Evolutionary conservation across 2,113 vertebrate species (phyloP), one percentile per base, ranked within the genome.

Genomic region (Nanorana parkeri): DNA sequence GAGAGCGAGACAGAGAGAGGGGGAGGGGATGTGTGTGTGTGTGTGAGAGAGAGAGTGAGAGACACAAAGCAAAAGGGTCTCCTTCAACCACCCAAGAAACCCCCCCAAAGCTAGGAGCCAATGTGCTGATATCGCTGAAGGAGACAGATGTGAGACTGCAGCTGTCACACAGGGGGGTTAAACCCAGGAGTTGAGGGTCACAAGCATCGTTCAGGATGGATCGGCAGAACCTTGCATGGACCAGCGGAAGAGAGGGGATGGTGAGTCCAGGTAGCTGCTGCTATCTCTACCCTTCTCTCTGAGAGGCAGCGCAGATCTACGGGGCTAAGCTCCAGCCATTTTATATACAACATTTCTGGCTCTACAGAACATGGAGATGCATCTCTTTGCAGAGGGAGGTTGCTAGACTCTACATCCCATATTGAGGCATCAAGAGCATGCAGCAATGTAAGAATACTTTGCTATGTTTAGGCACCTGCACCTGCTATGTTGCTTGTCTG

Each of bases 221-320:
- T 76, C 71, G 64, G 17, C 80, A 83, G 63, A 76, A 68, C 24
- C 28, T 76, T 56, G 80, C 64, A 76, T 83, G 80, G 80, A 76
- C 72, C 80, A 68, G 61, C 61, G 71, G 61, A 47, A 81, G 80
- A 83, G 80, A 83, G 71, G 80, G 80, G 80, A 83, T 83, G 80
- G 80, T 83, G 80, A 83, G 80, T 83, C 80, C 80, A 76, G 80
- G 80, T 83, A 76, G 80, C 80, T 83, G 80, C 80, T 80, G 78
- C 78, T 83, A 58, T 83, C 80, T 83, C 80, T 76, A 67, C 72
- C 71, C 61, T 83, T 83, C 80, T 83, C 80, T 76, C 64, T 83
- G 80, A 83, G 80, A 83, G 80, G 80, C 80, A 83, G 80, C 72
- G 64, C 71, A 67, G 61, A 82, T 75, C 80, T 76, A 36, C 80